These are phyloP conservation scores for Burhinus bistriatus DNA, from an alignment of 2,113 vertebrate genomes.

Conservation along the genomic window DNA sequence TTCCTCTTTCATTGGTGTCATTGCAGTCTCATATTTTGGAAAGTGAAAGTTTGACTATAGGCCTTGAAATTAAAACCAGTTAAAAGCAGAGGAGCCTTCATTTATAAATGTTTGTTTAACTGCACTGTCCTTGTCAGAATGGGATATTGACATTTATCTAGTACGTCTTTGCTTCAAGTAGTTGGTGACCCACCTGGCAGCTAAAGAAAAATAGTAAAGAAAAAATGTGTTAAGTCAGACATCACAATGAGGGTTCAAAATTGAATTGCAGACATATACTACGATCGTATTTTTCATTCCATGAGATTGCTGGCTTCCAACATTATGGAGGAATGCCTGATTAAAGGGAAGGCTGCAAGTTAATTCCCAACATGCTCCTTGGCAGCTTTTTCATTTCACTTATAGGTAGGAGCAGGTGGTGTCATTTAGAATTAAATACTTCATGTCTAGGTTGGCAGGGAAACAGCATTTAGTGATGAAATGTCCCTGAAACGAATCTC, in stretches of 20 bases:
- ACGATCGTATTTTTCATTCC: slow-evolving; percentile 28
- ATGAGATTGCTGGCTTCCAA: slow-evolving; percentile 29
- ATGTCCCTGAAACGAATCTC: slow-evolving; percentile 46
- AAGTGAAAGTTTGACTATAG: neutral
- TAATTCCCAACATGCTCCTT: slow-evolving; percentile 69
- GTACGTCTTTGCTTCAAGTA: neutral
- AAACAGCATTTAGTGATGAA: slow-evolving; percentile 58
- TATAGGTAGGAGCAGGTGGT: slow-evolving; percentile 75
- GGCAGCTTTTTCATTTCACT: slow-evolving; percentile 70
- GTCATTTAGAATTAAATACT: slow-evolving; percentile 73
- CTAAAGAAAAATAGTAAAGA: neutral
- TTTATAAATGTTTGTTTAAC: neutral
- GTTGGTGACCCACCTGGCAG: neutral
- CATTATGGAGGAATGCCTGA: slow-evolving; percentile 31
- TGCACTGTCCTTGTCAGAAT: neutral
- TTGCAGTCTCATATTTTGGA: neutral
- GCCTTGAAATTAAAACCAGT: neutral
- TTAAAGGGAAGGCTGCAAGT: slow-evolving; percentile 63
- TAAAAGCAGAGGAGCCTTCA: neutral
- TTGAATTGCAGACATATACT: slow-evolving; percentile 17
- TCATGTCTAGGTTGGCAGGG: slow-evolving; percentile 66
- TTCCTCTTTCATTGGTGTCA: neutral
- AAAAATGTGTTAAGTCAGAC: neutral
- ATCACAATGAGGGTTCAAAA: neutral
- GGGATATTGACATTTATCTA: neutral